Percentiles rank a stretch among this genome's conserved stretches.
Conservation (phyloP, 1,140 invertebrate species). For the Neodiprion pinetum region DNA sequence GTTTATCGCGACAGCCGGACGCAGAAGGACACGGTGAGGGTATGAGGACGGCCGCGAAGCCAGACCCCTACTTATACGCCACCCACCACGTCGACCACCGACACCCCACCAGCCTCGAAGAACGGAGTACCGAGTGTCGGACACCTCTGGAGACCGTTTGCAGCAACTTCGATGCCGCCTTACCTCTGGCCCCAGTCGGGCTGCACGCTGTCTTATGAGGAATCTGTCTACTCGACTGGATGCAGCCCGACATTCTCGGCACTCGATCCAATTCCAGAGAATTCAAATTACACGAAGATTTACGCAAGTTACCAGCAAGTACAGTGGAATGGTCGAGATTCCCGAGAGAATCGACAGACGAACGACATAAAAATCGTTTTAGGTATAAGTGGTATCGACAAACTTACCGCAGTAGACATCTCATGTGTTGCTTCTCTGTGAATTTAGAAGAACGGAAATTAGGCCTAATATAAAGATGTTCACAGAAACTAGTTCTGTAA, state of each 20-base stretch:
- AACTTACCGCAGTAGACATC: too few relatives aligned
- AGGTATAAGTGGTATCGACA: too few relatives aligned
- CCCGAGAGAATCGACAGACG: too few relatives aligned
- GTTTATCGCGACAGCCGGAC: slow-evolving; percentile 6
- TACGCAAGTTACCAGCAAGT: too few relatives aligned
- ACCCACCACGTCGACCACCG: slow-evolving; percentile 54
- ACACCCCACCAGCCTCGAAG: slow-evolving; percentile 52
- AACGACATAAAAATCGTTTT: too few relatives aligned
- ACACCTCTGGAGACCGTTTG: not conserved
- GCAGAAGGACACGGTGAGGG: slow-evolving; percentile 57
- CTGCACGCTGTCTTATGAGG: not conserved
- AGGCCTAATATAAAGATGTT: too few relatives aligned
- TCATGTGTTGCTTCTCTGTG: too few relatives aligned
- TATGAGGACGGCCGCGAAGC: slow-evolving; percentile 60
- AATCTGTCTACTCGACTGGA: not conserved
- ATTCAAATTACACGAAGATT: slow-evolving; percentile 10
- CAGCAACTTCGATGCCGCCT: not conserved
- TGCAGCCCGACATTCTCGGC: not conserved
- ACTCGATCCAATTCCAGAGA: slow-evolving; percentile 9
- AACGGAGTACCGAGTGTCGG: slow-evolving; percentile 36
- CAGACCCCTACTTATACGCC: slow-evolving; percentile 61
- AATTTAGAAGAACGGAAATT: too few relatives aligned
- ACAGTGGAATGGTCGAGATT: too few relatives aligned
- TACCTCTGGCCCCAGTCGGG: slow-evolving; percentile 13
- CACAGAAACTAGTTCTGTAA: too few relatives aligned